Base-by-base conservation (phyloP, 2,888 invertebrate genomes). In the Adelognathus sp. region DNA sequence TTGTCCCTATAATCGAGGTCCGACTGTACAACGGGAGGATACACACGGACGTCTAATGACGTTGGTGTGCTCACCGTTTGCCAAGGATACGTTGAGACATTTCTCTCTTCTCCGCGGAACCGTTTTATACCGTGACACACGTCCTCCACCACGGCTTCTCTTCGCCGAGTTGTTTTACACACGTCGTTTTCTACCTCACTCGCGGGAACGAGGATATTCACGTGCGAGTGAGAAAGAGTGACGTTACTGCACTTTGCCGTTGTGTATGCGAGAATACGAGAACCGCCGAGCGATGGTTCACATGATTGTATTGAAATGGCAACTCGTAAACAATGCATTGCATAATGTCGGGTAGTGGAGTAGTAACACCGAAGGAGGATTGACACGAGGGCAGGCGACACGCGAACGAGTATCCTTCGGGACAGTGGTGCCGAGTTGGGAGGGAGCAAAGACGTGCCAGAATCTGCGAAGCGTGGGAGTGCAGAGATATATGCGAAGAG, bases 251-350 rank as follows among this genome's bases (percentile, higher is more conserved):
- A n/a, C n/a, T n/a, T 27, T 31, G 5, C 7, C 31, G 52, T n/a
- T n/a, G 36, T 66, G 24, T 54, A 41, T 54, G 18, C 7, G 39
- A 27, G 27, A n/a, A n/a, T n/a, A n/a, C n/a, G 66, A 39, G 24
- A 67, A 67, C 67, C 67, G 54, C 52, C 29, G 29, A 14, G 29
- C 29, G 29, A 4, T 27, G 79, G 80, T 85, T 87, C 89, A 87
- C 87, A 88, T 86, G 86, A 89, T 88, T 90, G 87, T 88, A 90
- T 89, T 89, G 87, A 90, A 90, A 90, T 88, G 86, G 85, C 87
- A 81, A 85, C 83, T 86, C 85, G 85, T 88, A 88, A 90, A 89
- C 88, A 89, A 90, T 88, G 82, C 85, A 82, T 90, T 90, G 88
- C 89, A 81, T 87, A 88, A 88, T 73, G n/a, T 77, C 79, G 72